Percentiles rank a stretch among this genome's conserved stretches.
phyloP scores from a whole-genome alignment of 2,797 vertebrate species.

The Eulemur albifrons region DNA sequence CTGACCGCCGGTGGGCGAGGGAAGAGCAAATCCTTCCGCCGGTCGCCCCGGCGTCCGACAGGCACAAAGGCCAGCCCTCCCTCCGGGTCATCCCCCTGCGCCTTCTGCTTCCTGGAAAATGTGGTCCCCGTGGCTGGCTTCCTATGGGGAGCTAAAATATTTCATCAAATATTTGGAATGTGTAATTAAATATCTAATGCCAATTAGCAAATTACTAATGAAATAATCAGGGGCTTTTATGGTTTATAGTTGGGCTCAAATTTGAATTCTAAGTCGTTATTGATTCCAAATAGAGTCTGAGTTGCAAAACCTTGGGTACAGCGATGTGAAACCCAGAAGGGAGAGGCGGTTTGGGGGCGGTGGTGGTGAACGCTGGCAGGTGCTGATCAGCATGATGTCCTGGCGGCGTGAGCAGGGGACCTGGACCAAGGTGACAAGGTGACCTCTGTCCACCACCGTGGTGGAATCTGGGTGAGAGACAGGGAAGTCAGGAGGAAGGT shows the following conservation, averaged over 20 bases:
- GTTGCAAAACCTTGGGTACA: conserved; percentile 4
- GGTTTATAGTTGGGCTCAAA: conserved; percentile 67
- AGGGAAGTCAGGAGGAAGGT: accelerated
- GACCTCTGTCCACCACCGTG: neutral
- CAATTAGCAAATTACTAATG: conserved; percentile 80
- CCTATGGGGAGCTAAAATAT: conserved; percentile 46
- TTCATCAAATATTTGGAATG: conserved; percentile 79
- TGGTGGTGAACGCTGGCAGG: accelerated
- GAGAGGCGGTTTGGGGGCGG: no score
- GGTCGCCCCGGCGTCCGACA: neutral
- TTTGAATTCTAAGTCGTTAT: conserved; percentile 78
- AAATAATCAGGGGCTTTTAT: conserved; percentile 79
- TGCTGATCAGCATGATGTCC: accelerated
- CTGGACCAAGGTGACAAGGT: accelerated
- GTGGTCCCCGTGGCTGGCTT: neutral
- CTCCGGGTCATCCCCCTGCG: neutral
- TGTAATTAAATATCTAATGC: conserved; percentile 80
- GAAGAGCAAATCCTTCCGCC: neutral
- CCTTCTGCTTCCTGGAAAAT: neutral
- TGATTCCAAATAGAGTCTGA: conserved; percentile 69
- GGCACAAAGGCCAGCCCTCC: accelerated
- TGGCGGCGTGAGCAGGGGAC: neutral
- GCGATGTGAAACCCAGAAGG: neutral
- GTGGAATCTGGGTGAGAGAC: neutral
- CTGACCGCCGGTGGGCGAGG: neutral